Evolutionary conservation across 1,140 invertebrate species (phyloP), one percentile per base, ranked within the genome.

Genomic region (Drosophila albomicans): DNA sequence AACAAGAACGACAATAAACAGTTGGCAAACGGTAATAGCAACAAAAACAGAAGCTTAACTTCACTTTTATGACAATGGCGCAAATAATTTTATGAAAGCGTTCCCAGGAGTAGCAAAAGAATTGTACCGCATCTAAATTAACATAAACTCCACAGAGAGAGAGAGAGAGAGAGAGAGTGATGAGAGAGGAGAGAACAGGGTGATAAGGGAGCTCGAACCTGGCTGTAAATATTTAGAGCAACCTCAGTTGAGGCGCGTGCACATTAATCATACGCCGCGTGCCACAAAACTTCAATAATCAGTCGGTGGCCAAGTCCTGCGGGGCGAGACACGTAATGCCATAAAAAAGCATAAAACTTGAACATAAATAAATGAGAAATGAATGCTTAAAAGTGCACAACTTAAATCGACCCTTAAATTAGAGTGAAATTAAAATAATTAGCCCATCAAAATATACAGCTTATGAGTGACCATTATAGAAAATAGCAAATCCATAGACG

Each of bases 61-160:
- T 71, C 66, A 78, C 69, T 88, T 82, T 88, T 80, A 87, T 75
- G 84, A 88, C 84, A 84, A 88, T 78, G 70, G 73, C 64, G 59
- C 68, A 80, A 80, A 88, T 88, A 88, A 88, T 84, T 80, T 82
- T 71, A 87, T 87, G 72, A 79, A 86, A 85, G 81, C 63, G 70
- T 67, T 79, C 71, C 79, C 82, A 64, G 59, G 71, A 48, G 57
- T 71, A 58, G 35, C 56, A 16, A 43, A 46, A 48, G 38, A 43
- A 76, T 32, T 25, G 67, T 57, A 61, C 16, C 16, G 64, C 59
- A 64, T 64, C 64, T 68, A 74, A 74, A 74, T 74, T 74, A 74
- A 38, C 48, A 54, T 74, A 61, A 74, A 68, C 46, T 35, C 46
- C 46, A 41, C 32, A 35, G 15, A 56, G 13, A 43, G 16, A 43